These are phyloP conservation scores for Caiman crocodilus DNA, from an alignment of 2,797 vertebrate genomes.

Conservation along the genomic window DNA sequence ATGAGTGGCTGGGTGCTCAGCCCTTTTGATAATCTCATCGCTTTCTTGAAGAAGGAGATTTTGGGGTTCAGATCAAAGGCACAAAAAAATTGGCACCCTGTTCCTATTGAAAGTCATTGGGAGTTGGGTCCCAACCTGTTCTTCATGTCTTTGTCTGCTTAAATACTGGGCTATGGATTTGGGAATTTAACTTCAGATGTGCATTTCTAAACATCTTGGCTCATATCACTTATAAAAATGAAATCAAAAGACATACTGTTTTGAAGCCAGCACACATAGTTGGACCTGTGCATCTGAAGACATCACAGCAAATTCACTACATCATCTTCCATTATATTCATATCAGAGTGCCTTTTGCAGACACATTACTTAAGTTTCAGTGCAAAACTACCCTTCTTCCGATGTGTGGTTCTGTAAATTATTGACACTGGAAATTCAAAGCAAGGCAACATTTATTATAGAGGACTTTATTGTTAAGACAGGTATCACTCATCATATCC, in stretches of 20 bases:
- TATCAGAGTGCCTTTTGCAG: neutral
- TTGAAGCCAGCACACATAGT: neutral
- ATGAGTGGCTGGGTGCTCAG: neutral
- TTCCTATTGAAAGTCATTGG: neutral
- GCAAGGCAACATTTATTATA: rapidly evolving
- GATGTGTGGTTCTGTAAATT: rapidly evolving
- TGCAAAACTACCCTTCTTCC: rapidly evolving
- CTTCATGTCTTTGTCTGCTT: neutral
- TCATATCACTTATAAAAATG: neutral
- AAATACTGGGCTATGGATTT: neutral
- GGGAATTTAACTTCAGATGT: neutral
- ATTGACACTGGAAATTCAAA: neutral
- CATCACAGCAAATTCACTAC: rapidly evolving
- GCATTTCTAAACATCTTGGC: neutral
- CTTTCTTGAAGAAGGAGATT: neutral
- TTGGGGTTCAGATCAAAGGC: neutral
- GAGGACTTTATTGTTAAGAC: rapidly evolving
- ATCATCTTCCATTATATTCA: neutral
- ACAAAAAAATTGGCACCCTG: neutral
- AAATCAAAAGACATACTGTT: neutral
- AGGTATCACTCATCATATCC: rapidly evolving
- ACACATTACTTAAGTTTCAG: rapidly evolving
- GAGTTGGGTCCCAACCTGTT: neutral
- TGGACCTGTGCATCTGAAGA: neutral
- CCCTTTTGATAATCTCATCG: neutral